phyloP scores from a whole-genome alignment of 2,888 invertebrate species.

The Mactromeris polynyma region DNA sequence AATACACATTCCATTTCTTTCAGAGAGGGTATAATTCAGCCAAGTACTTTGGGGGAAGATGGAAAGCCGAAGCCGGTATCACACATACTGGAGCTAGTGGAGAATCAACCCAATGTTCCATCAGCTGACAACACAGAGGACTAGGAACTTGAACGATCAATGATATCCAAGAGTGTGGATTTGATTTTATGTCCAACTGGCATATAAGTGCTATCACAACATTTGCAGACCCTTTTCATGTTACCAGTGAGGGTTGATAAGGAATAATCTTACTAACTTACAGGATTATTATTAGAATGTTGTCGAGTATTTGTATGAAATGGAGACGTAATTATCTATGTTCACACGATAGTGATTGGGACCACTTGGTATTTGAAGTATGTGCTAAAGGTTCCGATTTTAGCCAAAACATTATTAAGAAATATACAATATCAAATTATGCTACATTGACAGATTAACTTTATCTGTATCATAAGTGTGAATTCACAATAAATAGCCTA shows the following conservation, averaged over 20 bases:
- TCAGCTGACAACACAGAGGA: conserved; percentile 11
- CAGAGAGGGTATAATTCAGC: conserved; percentile 93
- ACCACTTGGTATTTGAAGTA: neutral
- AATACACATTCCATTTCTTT: conserved; percentile 45
- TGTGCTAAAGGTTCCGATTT: too few relatives aligned
- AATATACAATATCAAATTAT: neutral
- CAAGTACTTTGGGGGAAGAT: conserved; percentile 95
- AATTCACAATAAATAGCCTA: neutral
- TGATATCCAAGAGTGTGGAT: neutral
- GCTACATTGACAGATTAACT: neutral
- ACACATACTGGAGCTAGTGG: conserved; percentile 90
- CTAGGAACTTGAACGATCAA: neutral
- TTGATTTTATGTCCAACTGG: neutral
- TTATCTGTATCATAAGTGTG: neutral
- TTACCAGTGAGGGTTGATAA: neutral
- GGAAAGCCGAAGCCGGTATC: conserved; percentile 95
- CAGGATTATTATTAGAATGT: neutral
- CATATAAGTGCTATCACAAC: neutral
- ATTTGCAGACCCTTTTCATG: neutral
- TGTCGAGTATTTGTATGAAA: neutral
- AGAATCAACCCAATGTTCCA: conserved; percentile 61
- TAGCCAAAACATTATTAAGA: neutral
- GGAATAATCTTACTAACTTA: neutral
- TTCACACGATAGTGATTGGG: neutral
- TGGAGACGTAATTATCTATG: neutral